Evolutionary conservation across 2,888 invertebrate species (phyloP).

Genomic region (Panzeria rudis): DNA sequence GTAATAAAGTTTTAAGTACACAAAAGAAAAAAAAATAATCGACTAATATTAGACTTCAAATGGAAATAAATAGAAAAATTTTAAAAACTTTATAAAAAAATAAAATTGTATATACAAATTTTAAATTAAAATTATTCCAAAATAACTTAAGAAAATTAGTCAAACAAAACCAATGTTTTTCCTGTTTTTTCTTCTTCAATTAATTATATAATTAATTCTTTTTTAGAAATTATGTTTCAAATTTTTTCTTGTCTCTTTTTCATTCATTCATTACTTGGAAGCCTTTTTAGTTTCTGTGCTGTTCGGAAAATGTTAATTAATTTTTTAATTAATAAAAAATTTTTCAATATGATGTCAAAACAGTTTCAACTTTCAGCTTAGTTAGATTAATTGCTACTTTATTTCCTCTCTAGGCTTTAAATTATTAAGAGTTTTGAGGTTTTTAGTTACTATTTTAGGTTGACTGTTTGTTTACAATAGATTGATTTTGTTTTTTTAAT

Average conservation of each 20-base stretch:
- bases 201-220: neutral
- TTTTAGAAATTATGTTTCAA: slow-evolving; percentile 42
- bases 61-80: neutral
- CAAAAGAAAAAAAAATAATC: neutral
- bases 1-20: slow-evolving; percentile 76
- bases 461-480: slow-evolving; percentile 78
- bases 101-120: slow-evolving; percentile 18
- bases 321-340: neutral
- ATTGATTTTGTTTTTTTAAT: slow-evolving; percentile 73
- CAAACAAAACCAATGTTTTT: slow-evolving; percentile 53
- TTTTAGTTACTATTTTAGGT: slow-evolving; percentile 69
- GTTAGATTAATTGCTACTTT: slow-evolving; percentile 34
- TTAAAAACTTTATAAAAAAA: slow-evolving; percentile 6
- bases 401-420: slow-evolving; percentile 65
- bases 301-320: slow-evolving; percentile 12
- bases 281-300: slow-evolving; percentile 65
- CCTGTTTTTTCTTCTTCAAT: slow-evolving; percentile 19
- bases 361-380: neutral
- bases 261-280: slow-evolving; percentile 51
- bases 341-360: slow-evolving; percentile 1
- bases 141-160: slow-evolving; percentile 15
- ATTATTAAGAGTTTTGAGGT: slow-evolving; percentile 15
- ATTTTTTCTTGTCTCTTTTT: slow-evolving; percentile 54
- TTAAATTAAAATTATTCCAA: slow-evolving; percentile 25
- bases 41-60: slow-evolving; percentile 18